phyloP scores from a whole-genome alignment of 2,888 invertebrate species.

The Dasysyrphus albostriatus region DNA sequence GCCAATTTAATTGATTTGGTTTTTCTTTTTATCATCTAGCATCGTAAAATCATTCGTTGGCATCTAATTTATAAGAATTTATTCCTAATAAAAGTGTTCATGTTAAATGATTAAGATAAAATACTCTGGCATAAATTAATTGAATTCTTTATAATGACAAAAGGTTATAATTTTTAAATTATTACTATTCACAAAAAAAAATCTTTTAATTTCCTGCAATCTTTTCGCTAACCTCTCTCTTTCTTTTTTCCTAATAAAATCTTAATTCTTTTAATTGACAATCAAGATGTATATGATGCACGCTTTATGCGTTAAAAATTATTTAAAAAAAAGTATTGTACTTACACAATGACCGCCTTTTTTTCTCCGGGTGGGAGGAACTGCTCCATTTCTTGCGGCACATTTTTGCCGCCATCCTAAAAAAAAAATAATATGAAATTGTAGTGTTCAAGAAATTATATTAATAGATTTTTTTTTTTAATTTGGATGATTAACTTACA shows the following conservation, averaged over 20 bases:
- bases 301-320: slow-evolving; percentile 6
- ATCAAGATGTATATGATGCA: slow-evolving; percentile 30
- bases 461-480: neutral
- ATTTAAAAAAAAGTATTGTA: slow-evolving; percentile 56
- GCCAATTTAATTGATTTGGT: slow-evolving; percentile 31
- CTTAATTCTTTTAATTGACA: slow-evolving; percentile 50
- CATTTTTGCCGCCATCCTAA: slow-evolving; percentile 81
- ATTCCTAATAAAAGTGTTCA: neutral
- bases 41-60: neutral
- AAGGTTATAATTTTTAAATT: neutral
- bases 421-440: slow-evolving; percentile 14
- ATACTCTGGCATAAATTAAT: slow-evolving; percentile 13
- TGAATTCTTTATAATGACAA: neutral
- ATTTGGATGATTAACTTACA: slow-evolving; percentile 76
- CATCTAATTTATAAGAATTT: neutral
- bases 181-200: neutral
- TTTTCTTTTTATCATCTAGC: slow-evolving; percentile 2
- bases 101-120: neutral
- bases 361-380: slow-evolving; percentile 88
- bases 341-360: slow-evolving; percentile 80
- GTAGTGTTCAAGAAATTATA: neutral
- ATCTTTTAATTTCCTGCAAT: slow-evolving; percentile 38
- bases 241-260: neutral
- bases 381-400: slow-evolving; percentile 91
- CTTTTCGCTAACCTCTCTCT: slow-evolving; percentile 11